A percentile compares a stretch with the other conserved stretches of the same genome.
Evolutionary conservation across 1,140 invertebrate genomes (phyloP).

Genomic region (Pogonomyrmex barbatus): DNA sequence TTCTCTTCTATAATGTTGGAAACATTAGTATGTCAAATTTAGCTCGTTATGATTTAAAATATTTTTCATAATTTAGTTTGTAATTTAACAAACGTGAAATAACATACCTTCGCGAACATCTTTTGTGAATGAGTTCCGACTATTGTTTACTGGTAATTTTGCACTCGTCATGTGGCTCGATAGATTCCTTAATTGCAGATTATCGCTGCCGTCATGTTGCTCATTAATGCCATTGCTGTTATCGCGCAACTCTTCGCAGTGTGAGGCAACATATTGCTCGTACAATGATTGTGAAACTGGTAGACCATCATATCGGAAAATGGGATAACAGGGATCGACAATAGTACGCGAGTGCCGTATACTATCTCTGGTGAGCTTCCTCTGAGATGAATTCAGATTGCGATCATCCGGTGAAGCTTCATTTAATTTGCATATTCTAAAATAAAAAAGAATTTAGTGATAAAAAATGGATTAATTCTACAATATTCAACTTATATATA

Average conservation of each 20-base stretch:
- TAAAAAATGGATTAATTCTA: not conserved
- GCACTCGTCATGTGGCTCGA: constrained; percentile 18
- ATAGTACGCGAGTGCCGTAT: constrained; percentile 88
- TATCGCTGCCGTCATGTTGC: not conserved
- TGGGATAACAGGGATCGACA: constrained; percentile 91
- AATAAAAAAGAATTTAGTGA: not conserved
- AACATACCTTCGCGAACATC: constrained; percentile 24
- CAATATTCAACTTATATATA: not conserved
- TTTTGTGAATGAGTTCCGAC: not conserved
- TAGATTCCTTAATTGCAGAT: not conserved
- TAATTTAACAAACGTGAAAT: not conserved
- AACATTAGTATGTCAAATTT: not conserved
- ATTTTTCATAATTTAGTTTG: constrained; percentile 2
- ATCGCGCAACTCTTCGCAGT: constrained; percentile 78
- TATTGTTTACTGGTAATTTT: constrained; percentile 21
- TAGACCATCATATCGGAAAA: constrained; percentile 90
- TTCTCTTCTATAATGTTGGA: not conserved
- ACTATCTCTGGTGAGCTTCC: constrained; percentile 34
- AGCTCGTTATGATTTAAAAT: not conserved
- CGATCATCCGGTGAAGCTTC: constrained; percentile 80
- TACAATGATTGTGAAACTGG: constrained; percentile 91
- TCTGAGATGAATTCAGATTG: constrained; percentile 74
- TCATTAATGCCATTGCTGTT: constrained; percentile 28
- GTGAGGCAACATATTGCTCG: constrained; percentile 88
- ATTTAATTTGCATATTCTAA: constrained; percentile 31